Evolutionary conservation across 1,140 invertebrate genomes (phyloP).

Genomic region (Apis florea): DNA sequence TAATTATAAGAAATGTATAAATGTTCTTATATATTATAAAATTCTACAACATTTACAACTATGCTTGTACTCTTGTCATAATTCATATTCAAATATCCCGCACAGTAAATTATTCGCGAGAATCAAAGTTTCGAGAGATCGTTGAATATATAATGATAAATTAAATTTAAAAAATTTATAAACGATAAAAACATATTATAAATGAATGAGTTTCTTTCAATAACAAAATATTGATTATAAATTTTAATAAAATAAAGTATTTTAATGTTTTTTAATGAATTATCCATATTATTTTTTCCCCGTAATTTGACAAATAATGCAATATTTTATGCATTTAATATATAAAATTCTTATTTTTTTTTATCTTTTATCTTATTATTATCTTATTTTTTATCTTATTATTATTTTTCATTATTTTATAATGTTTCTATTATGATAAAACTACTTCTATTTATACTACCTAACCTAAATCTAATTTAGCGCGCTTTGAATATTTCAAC

Average conservation of each 20-base stretch:
- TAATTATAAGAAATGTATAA: background rate
- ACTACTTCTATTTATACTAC: too few species aligned
- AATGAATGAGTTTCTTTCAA: constrained; percentile 3
- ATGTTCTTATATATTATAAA: background rate
- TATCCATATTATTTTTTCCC: too few species aligned
- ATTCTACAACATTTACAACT: too few species aligned
- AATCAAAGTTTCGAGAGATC: background rate
- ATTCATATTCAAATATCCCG: background rate
- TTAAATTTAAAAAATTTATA: background rate
- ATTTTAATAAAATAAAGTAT: constrained; percentile 39
- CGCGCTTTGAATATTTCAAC: background rate
- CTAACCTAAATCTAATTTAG: background rate
- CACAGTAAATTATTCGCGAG: background rate
- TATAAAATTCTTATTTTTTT: background rate
- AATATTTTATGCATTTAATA: background rate
- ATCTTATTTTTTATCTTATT: background rate
- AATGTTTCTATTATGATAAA: background rate
- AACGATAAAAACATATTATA: background rate
- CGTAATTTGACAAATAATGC: too few species aligned
- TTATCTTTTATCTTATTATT: background rate
- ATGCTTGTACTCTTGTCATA: background rate
- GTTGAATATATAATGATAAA: too few species aligned
- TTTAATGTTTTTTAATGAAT: constrained; percentile 35
- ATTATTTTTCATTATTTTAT: background rate
- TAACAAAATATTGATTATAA: background rate